Evolutionary conservation across 2,797 vertebrate genomes (phyloP), one percentile per base, ranked within the genome.

Genomic region (Myripristis jacobus): DNA sequence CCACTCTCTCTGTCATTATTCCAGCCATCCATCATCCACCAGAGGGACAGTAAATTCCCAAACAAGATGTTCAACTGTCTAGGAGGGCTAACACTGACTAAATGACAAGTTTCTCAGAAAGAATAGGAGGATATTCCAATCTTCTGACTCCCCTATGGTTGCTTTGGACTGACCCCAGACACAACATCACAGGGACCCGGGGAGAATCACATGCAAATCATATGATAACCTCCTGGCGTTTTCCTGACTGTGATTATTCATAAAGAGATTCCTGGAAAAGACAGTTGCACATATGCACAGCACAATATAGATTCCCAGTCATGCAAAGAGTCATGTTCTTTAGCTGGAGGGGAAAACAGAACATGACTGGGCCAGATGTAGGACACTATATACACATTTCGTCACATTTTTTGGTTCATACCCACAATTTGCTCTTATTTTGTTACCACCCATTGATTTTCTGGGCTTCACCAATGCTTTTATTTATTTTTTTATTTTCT

Each of bases 161-260:
- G n/a, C 51, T 59, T 46, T 57, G 51, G 69, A 60, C 31, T 50
- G 52, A 56, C 70, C 52, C 58, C 56, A 24, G 24, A 38, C 34
- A 43, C 50, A 64, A 52, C 56, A 72, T 36, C 62, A 48, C 43
- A 56, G 54, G 25, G 16, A 43, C 18, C 6, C 21, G 36, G 44
- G 54, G 69, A 43, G 72, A 57, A 76, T 89, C 85, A 73, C 71
- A 80, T 66, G 70, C 27, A 56, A 52, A 50, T 88, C 81, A 80
- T 89, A 76, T 87, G 83, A 91, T 76, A 63, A 70, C 31, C 27
- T 58, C 16, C 65, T 24, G 12, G 74, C 25, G 24, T 59, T 60
- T 63, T 41, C n/a, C 21, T 56, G 54, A 18, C 27, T 62, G 57
- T 10, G 48, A 43, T 50, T 52, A 63, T 70, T 59, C 29, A 22